Evolutionary conservation across 2,113 vertebrate genomes (phyloP).

Genomic region (Plecturocebus donacophilus): DNA sequence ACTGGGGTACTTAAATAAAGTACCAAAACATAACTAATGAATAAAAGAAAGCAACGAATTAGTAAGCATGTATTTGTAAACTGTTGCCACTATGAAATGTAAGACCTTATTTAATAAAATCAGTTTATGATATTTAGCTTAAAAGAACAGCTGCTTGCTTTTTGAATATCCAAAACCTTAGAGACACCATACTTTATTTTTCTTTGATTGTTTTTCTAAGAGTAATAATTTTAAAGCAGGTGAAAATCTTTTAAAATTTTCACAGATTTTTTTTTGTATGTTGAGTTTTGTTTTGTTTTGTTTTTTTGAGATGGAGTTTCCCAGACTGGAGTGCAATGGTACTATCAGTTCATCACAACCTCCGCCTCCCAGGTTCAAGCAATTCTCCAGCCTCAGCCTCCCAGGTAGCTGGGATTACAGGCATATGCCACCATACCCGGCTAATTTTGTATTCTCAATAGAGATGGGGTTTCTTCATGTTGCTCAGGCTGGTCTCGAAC

Average conservation of each 20-base stretch:
- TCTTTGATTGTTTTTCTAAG: neutral
- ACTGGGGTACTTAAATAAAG: neutral
- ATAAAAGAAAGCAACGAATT: neutral
- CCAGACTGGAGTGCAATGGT: too few relatives aligned
- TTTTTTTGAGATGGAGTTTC: too few relatives aligned
- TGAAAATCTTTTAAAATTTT: neutral
- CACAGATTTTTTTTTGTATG: too few relatives aligned
- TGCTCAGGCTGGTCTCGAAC: too few relatives aligned
- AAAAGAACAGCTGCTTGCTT: neutral
- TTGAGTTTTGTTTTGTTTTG: too few relatives aligned
- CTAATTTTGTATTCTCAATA: too few relatives aligned
- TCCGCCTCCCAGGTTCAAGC: too few relatives aligned
- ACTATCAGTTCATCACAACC: too few relatives aligned
- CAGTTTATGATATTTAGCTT: neutral
- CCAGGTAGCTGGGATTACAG: too few relatives aligned
- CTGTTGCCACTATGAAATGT: neutral
- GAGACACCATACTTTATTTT: neutral
- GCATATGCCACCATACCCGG: too few relatives aligned
- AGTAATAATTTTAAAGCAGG: slow-evolving; percentile 9
- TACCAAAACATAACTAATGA: neutral
- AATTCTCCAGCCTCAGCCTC: too few relatives aligned
- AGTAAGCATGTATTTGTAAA: neutral
- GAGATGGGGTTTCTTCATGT: too few relatives aligned
- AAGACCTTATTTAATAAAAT: neutral
- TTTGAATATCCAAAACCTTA: neutral